Evolutionary conservation across 2,888 invertebrate genomes (phyloP), one percentile per base, ranked within the genome.

Genomic region (Agelastica alni): DNA sequence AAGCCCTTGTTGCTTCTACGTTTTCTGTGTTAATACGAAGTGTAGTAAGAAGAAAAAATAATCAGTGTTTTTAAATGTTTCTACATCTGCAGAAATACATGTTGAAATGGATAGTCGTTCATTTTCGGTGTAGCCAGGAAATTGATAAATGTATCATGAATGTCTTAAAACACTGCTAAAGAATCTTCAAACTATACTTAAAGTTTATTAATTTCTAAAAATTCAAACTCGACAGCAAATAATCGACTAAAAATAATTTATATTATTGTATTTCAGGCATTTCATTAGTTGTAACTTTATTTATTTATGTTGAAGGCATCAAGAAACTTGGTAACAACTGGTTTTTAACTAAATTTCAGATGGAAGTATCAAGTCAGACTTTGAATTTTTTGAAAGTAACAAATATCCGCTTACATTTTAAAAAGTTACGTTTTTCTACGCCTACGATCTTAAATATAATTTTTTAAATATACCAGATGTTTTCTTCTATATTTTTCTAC

Each of bases 181-280:
- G n/a, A 22, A 16, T 46, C 37, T 46, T 46, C 46, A 26, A 26
- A 46, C 46, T 46, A 46, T 46, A 46, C 46, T 46, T 46, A 28
- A 36, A 17, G n/a, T 39, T 20, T 34, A 34, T 34, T n/a, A n/a
- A n/a, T 34, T 34, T 34, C 34, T 16, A 34, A 34, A 34, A 34
- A 9, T 16, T 31, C 31, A n/a, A n/a, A n/a, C n/a, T n/a, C n/a
- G n/a, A n/a, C n/a, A n/a, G n/a, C n/a, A n/a, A n/a, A n/a, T n/a
- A n/a, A n/a, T n/a, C n/a, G n/a, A n/a, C n/a, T n/a, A n/a, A n/a
- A n/a, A n/a, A n/a, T n/a, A n/a, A n/a, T n/a, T 32, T 6, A 14
- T 16, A 5, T 31, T 31, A 31, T 31, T n/a, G n/a, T n/a, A 9
- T 30, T 30, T 30, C 30, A 7, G 9, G n/a, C 7, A 28, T 2